Percentiles rank a stretch among this genome's conserved stretches.
These are phyloP conservation scores for Monomorium pharaonis DNA, from an alignment of 1,140 invertebrate genomes.

Conservation along the genomic window DNA sequence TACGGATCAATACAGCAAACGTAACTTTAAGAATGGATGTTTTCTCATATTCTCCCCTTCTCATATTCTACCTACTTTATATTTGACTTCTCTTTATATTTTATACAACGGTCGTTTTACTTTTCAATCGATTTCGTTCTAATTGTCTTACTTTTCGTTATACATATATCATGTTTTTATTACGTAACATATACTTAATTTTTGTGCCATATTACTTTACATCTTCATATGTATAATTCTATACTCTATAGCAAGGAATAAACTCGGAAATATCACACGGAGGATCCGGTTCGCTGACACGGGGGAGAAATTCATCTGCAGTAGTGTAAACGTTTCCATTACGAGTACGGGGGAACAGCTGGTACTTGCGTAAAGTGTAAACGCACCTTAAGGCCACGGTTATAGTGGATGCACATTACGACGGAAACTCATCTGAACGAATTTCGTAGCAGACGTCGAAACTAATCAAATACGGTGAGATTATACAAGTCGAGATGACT, in stretches of 20 bases:
- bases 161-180: background rate
- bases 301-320: conserved; percentile 23
- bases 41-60: background rate
- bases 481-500: conserved; percentile 25
- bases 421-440: conserved; percentile 35
- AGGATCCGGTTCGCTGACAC: conserved; percentile 2
- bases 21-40: background rate
- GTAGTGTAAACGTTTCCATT: conserved; percentile 39
- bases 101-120: background rate
- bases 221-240: conserved; percentile 13
- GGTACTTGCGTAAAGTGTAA: conserved; percentile 5
- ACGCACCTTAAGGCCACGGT: conserved; percentile 43
- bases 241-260: background rate
- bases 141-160: background rate
- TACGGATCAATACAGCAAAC: background rate
- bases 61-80: background rate
- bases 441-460: conserved; percentile 37
- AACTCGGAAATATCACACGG: conserved; percentile 9
- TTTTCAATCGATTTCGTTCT: too few species aligned
- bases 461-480: conserved; percentile 31
- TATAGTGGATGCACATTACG: conserved; percentile 28
- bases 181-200: background rate
- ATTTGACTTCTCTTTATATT: background rate
- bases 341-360: conserved; percentile 18
- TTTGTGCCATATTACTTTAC: background rate